phyloP scores from a whole-genome alignment of 2,797 vertebrate species.

The Gobio occitaniae region DNA sequence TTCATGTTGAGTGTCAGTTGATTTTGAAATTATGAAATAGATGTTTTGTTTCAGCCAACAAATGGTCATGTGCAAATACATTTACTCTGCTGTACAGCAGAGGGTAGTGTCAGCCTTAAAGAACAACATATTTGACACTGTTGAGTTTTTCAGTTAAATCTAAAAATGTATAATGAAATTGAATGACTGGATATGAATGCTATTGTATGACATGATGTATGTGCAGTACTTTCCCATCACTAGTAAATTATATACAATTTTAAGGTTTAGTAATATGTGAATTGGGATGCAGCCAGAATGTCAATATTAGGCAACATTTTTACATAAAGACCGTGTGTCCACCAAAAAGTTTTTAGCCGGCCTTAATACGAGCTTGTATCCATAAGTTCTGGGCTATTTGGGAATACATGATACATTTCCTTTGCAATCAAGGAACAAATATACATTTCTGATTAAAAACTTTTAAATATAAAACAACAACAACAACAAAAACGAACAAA shows the following conservation, averaged over 20 bases:
- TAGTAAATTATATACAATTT: background rate
- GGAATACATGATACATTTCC: background rate
- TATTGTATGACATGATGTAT: background rate
- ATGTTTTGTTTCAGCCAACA: background rate
- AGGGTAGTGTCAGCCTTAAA: constrained; percentile 16
- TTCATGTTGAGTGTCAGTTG: background rate
- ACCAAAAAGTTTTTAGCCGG: too few relatives aligned
- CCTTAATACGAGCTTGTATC: background rate
- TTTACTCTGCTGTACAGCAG: constrained; percentile 10
- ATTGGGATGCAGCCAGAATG: background rate
- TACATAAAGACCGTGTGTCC: background rate
- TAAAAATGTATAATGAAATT: background rate
- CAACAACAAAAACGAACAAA: too few relatives aligned
- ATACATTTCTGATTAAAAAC: too few relatives aligned
- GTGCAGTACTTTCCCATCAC: background rate
- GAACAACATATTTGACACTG: background rate
- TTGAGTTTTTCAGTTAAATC: background rate
- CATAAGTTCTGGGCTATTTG: background rate
- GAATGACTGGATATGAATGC: background rate
- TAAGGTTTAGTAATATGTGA: background rate
- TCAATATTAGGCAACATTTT: background rate
- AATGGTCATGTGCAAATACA: background rate
- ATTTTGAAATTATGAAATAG: background rate
- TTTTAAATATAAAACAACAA: too few relatives aligned
- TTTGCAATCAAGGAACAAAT: too few relatives aligned